Evolutionary conservation across 2,113 vertebrate species (phyloP).

Genomic region (Clarias magur): DNA sequence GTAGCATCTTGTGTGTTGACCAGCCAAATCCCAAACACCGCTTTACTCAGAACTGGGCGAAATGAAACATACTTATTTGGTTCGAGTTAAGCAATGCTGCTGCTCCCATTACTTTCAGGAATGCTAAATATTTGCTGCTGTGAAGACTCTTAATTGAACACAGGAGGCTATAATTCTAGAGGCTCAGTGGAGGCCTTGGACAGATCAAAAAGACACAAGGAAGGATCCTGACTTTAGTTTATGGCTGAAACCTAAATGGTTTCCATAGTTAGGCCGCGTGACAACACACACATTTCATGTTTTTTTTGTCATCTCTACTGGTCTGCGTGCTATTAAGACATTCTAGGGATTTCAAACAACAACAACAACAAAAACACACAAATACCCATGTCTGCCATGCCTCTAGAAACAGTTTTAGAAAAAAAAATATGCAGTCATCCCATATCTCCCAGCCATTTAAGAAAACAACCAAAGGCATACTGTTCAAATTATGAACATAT

Average conservation of each 20-base stretch:
- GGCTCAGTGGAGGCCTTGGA: conserved; percentile 20
- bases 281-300: conserved; percentile 9
- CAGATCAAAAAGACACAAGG: conserved; percentile 17
- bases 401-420: not conserved
- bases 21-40: not conserved
- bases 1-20: conserved; percentile 17
- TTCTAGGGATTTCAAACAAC: too few relatives aligned
- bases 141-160: conserved; percentile 48
- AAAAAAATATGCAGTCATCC: not conserved
- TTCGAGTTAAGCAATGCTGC: conserved; percentile 21
- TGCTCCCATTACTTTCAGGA: conserved; percentile 32
- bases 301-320: conserved; percentile 13
- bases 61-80: conserved; percentile 21
- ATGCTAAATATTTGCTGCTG: conserved; percentile 40
- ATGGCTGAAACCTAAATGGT: not conserved
- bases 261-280: conserved; percentile 3
- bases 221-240: conserved; percentile 27
- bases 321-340: conserved; percentile 12
- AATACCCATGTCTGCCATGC: not conserved
- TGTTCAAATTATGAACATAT: conserved; percentile 10
- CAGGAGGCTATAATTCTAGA: conserved; percentile 42
- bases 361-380: not conserved
- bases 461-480: conserved; percentile 12
- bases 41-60: conserved; percentile 9
- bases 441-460: not conserved